Conservation (phyloP, 1,140 invertebrate genomes). For the Atta texana region DNA sequence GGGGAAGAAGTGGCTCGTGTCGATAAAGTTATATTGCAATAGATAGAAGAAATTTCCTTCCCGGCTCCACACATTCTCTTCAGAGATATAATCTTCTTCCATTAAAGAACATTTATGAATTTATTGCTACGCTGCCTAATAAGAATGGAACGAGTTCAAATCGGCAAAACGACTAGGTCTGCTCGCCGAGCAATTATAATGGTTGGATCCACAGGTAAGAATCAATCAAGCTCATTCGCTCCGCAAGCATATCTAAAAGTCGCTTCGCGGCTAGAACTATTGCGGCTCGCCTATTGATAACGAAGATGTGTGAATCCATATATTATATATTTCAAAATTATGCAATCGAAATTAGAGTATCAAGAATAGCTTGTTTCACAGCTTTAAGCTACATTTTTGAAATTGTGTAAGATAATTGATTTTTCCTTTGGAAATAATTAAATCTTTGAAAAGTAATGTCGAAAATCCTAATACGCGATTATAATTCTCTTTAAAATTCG, state of each 20-base stretch:
- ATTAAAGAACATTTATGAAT: not conserved
- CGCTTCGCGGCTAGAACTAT: no score
- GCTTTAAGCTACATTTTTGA: not conserved
- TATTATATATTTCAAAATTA: not conserved
- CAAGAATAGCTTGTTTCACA: not conserved
- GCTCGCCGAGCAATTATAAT: no score
- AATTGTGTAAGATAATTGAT: not conserved
- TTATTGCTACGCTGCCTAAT: not conserved
- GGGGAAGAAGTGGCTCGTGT: slow-evolving; percentile 19
- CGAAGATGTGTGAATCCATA: not conserved
- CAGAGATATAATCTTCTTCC: not conserved
- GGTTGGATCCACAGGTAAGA: no score
- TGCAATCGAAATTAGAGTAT: not conserved
- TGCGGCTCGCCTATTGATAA: not conserved
- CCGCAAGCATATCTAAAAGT: no score
- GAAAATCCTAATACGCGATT: slow-evolving; percentile 9
- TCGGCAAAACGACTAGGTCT: no score
- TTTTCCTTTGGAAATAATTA: not conserved
- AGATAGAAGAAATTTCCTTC: not conserved
- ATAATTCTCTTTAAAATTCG: not conserved
- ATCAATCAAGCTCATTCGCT: no score
- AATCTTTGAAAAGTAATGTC: not conserved
- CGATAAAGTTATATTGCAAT: slow-evolving; percentile 32
- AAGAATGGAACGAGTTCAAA: not conserved
- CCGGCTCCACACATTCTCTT: not conserved